Evolutionary conservation across 2,888 invertebrate species (phyloP), one percentile per base, ranked within the genome.

Genomic region (Oscheius sp.): DNA sequence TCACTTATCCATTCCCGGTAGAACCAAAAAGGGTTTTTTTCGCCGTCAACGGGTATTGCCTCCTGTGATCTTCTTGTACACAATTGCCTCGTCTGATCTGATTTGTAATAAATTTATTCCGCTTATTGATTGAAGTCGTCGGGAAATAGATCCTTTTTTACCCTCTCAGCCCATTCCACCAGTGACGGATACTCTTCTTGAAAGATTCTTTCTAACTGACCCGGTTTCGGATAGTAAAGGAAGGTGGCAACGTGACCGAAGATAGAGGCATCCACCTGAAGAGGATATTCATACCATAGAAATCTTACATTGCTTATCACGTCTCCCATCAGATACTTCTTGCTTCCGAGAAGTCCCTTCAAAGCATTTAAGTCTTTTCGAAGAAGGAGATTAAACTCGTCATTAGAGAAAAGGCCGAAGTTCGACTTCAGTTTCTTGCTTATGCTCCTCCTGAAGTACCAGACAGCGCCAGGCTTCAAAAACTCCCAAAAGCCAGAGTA

Each of bases 271-370:
- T 67, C 66, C n/a, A 38, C n/a, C 66, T 66, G 38, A 66, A 56
- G n/a, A n/a, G n/a, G n/a, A n/a, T n/a, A n/a, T n/a, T n/a, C n/a
- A n/a, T n/a, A n/a, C n/a, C n/a, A n/a, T n/a, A n/a, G n/a, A n/a
- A n/a, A 24, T 9, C 47, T 47, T 3, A 47, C 47, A 33, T 54
- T 51, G 1, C 38, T 30, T 36, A 94, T 94, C 86, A 93, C 93
- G 86, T 95, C 93, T 61, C 96, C 95, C 86, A 95, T 94, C 90
- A 95, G 93, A 90, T 93, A 96, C 36, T 92, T 92, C 88, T 94
- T 94, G 87, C 94, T 93, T 64, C 92, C 92, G 72, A 96, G 90
- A 89, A 93, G 91, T 83, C 93, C 93, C 69, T 93, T 93, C 61
- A 96, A 91, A 59, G 93, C 94, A 87, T 92, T 92, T 78, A 96